Evolutionary conservation across 2,797 vertebrate species (phyloP), one percentile per base, ranked within the genome.

Genomic region (Sternotherus odoratus): DNA sequence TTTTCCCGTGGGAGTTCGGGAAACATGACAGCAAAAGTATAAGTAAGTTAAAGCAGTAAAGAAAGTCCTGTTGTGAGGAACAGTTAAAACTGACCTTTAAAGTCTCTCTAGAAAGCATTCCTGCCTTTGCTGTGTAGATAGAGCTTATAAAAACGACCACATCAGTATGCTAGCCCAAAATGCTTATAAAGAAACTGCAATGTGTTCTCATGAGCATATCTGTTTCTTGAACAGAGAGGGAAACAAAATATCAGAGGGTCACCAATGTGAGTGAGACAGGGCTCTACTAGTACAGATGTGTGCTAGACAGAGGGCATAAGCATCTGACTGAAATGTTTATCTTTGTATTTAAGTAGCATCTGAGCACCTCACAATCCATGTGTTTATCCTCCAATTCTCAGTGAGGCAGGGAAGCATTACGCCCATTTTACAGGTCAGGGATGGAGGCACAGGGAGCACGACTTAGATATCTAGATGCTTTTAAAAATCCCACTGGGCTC

Each of bases 41-140:
- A 88, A 86, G 69, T 90, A 88, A 85, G 77, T 82, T 88, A 50
- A 85, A 50, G 72, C 89, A 50, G 46, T 90, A 75, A 90, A 95
- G 95, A 82, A 16, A 56, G 12, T 78, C 88, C 92, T 86, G 83
- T 85, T 87, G 66, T 83, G 93, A 97, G 90, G 80, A 95, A 94
- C 92, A 97, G 92, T 94, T 96, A 89, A 69, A 86, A 87, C 83
- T 9, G 66, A 95, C 94, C 72, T 96, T 96, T 97, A 95, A 97
- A 93, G 95, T 85, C 95, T 96, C 54, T 96, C 94, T 43, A 8
- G 43, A 43, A 43, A 43, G 43, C 43, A 43, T 43, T 43, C 43
- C 43, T 43, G 8, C 43, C 8, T 95, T 88, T 91, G 33, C 92
- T 80, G 80, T 83, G 43, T 83, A 92, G 88, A 56, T 50, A 79